Conservation (phyloP, 1,140 invertebrate species). For the Aplysia californica region DNA sequence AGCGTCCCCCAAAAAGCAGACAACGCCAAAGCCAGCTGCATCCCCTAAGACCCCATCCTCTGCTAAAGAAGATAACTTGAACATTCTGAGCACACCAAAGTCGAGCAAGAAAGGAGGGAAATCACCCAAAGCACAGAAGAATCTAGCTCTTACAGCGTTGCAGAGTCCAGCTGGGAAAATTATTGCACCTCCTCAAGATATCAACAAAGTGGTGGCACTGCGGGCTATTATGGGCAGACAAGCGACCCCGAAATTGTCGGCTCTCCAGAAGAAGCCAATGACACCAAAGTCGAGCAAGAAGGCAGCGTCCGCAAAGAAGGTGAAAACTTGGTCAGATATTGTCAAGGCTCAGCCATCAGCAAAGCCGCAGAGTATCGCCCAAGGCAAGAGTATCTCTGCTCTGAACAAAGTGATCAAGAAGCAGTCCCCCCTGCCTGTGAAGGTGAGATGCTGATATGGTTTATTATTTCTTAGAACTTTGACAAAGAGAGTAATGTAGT, state of each 20-base stretch:
- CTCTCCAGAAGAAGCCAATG: background rate
- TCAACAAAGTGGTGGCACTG: slow-evolving; percentile 55
- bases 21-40: too few species aligned
- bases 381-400: too few species aligned
- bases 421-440: slow-evolving; percentile 17
- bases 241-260: slow-evolving; percentile 48
- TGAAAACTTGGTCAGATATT: slow-evolving; percentile 54
- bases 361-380: slow-evolving; percentile 15
- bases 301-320: slow-evolving; percentile 21
- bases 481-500: too few species aligned
- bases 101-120: background rate
- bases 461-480: too few species aligned
- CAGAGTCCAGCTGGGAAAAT: slow-evolving; percentile 44
- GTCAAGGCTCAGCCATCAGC: slow-evolving; percentile 39
- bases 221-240: slow-evolving; percentile 55
- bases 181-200: slow-evolving; percentile 37
- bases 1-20: too few species aligned
- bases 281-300: slow-evolving; percentile 16
- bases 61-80: background rate
- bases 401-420: slow-evolving; percentile 28
- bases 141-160: slow-evolving; percentile 10
- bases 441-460: slow-evolving; percentile 30
- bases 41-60: too few species aligned
- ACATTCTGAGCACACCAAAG: slow-evolving; percentile 4
- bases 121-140: slow-evolving; percentile 12